Conservation (phyloP, 2,797 vertebrate species). For the Dendrocincla fuliginosa region DNA sequence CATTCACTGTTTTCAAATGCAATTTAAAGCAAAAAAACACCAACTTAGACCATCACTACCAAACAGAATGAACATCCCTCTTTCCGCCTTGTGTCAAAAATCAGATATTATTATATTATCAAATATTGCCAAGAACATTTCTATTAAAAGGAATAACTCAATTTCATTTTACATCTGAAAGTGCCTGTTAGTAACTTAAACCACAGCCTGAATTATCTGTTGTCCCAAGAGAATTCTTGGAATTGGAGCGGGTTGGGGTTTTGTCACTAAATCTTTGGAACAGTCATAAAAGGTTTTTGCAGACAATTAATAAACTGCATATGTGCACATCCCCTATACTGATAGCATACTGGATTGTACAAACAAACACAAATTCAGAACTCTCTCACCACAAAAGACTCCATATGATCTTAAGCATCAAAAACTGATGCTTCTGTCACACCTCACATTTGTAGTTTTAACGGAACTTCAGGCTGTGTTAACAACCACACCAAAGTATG, state of each 20-base stretch:
- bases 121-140: background rate
- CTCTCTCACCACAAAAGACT: background rate
- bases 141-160: background rate
- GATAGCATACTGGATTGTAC: background rate
- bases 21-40: background rate
- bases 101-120: background rate
- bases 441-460: background rate
- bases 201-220: background rate
- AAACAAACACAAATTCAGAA: background rate
- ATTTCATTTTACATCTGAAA: background rate
- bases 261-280: background rate
- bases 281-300: background rate
- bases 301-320: background rate
- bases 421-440: background rate
- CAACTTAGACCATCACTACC: background rate
- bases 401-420: background rate
- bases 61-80: background rate
- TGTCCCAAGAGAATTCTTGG: background rate
- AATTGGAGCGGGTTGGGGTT: background rate
- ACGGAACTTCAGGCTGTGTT: background rate
- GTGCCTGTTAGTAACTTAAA: background rate
- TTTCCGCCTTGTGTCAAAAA: background rate
- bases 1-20: background rate
- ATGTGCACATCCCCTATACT: background rate
- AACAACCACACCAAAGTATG: background rate